Evolutionary conservation across 2,888 invertebrate species (phyloP).

Genomic region (Incurvaria masculella): DNA sequence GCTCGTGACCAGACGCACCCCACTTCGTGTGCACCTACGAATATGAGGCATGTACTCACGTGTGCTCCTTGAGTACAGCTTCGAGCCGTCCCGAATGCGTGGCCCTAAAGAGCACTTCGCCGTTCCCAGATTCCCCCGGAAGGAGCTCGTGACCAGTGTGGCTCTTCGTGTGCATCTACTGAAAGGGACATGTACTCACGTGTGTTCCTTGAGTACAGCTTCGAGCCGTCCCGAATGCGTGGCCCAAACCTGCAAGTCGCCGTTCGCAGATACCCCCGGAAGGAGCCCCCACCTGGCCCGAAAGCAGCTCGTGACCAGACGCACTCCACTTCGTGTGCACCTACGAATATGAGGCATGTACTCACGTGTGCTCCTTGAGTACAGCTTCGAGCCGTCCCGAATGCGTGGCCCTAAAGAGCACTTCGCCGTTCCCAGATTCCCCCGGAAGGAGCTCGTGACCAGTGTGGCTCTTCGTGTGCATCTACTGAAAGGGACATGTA

Average conservation of each 20-base stretch:
- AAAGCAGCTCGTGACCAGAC: conserved; percentile 93
- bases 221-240: conserved; percentile 72
- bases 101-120: conserved; percentile 91
- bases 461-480: no score
- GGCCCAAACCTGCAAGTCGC: conserved; percentile 91
- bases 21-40: no score
- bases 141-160: conserved; percentile 60
- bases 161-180: no score
- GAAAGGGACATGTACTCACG: conserved; percentile 54
- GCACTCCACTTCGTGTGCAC: conserved; percentile 90
- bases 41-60: no score
- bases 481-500: conserved; percentile 20
- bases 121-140: conserved; percentile 90
- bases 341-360: no score
- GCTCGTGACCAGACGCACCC: no score
- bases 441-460: conserved; percentile 82
- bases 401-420: conserved; percentile 88
- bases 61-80: conserved; percentile 77
- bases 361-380: conserved; percentile 83
- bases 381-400: conserved; percentile 72
- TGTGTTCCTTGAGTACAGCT: conserved; percentile 74
- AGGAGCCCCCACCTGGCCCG: conserved; percentile 89
- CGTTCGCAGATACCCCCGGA: conserved; percentile 90
- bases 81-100: conserved; percentile 72
- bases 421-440: conserved; percentile 88